These are phyloP conservation scores for Eupithecia inturbata DNA, from an alignment of 2,888 invertebrate genomes.

Conservation along the genomic window DNA sequence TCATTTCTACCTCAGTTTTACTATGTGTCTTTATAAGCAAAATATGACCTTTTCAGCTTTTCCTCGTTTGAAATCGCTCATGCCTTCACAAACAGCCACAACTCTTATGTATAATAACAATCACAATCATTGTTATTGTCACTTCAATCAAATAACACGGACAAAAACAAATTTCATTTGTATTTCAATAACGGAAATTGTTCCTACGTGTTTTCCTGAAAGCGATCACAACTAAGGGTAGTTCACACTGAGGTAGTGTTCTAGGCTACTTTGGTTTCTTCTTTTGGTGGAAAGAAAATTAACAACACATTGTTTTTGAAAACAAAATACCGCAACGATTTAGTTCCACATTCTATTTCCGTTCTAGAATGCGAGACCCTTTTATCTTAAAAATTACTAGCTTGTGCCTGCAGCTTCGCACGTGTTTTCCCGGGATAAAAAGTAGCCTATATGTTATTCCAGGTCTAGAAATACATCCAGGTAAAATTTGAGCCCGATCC, in stretches of 20 bases:
- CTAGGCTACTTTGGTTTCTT: neutral
- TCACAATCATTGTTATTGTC: conserved; percentile 29
- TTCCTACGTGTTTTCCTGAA: conserved; percentile 27
- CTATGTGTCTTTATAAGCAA: neutral
- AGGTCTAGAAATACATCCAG: no score
- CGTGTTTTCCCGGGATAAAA: neutral
- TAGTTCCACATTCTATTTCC: no score
- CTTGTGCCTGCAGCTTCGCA: no score
- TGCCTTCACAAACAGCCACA: neutral
- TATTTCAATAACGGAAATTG: conserved; percentile 40
- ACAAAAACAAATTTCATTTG: conserved; percentile 36
- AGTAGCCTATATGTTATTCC: no score
- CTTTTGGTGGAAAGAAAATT: neutral
- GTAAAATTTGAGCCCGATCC: neutral
- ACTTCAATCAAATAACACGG: conserved; percentile 37
- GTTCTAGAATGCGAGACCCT: neutral
- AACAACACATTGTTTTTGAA: neutral
- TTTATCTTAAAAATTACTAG: neutral
- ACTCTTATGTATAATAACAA: conserved; percentile 13
- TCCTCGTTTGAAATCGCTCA: neutral
- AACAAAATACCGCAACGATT: neutral
- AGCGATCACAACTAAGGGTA: conserved; percentile 28
- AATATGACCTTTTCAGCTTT: neutral
- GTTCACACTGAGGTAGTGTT: conserved; percentile 19
- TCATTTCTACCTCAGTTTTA: neutral